Evolutionary conservation across 2,888 invertebrate genomes (phyloP).

Genomic region (Galeruca laticollis): DNA sequence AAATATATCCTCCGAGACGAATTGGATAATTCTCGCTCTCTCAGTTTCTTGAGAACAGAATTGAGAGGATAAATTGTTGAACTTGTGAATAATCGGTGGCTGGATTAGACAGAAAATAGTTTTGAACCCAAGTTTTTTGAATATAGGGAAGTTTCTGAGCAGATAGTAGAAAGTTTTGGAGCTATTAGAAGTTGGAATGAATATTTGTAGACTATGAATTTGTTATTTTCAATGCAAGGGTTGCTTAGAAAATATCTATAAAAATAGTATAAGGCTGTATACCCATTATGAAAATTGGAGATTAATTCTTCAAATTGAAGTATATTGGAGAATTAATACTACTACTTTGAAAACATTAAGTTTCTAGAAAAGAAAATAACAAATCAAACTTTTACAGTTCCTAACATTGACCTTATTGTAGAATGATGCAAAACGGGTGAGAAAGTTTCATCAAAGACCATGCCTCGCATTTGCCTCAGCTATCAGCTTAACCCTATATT

Average conservation of each 20-base stretch:
- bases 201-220: not conserved
- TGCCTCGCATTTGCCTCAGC: no score
- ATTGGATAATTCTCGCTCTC: slow-evolving; percentile 8
- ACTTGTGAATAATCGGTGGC: slow-evolving; percentile 7
- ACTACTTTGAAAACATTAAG: no score
- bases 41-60: slow-evolving; percentile 7
- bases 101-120: slow-evolving; percentile 4
- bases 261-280: no score
- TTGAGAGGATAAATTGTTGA: slow-evolving; percentile 11
- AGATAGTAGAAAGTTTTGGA: slow-evolving; percentile 1
- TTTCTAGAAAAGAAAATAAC: no score
- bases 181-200: not conserved
- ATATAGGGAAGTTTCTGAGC: not conserved
- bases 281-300: no score
- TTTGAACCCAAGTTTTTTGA: slow-evolving; percentile 6
- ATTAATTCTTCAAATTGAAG: no score
- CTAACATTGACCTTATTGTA: no score
- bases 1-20: slow-evolving; percentile 1
- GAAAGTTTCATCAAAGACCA: no score
- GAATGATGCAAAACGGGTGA: no score
- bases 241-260: not conserved
- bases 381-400: no score
- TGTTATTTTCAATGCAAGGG: not conserved
- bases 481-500: no score
- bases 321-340: no score